phyloP scores from a whole-genome alignment of 1,140 invertebrate genomes.

The Brachionus rotundiformis region DNA sequence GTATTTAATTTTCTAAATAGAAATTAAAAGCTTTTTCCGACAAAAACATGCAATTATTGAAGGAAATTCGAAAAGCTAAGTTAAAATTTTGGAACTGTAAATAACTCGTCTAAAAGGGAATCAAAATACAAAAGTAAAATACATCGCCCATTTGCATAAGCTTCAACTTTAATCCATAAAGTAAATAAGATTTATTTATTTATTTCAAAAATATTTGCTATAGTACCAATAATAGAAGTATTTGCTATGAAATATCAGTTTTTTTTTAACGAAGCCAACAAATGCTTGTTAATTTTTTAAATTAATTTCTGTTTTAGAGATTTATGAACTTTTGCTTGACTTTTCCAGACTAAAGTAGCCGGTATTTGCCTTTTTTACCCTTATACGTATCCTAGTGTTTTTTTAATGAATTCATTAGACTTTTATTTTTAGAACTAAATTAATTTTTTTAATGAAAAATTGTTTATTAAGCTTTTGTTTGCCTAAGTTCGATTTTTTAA shows the following conservation, averaged over 20 bases:
- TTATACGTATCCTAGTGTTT: background rate
- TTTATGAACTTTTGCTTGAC: slow-evolving; percentile 12
- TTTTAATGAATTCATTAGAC: background rate
- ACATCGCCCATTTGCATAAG: slow-evolving; percentile 1
- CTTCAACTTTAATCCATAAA: slow-evolving; percentile 2
- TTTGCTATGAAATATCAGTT: slow-evolving; percentile 3
- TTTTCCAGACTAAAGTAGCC: background rate
- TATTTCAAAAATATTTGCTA: slow-evolving; percentile 9
- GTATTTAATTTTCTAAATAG: background rate
- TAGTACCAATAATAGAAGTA: slow-evolving; percentile 13
- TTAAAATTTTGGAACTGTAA: background rate
- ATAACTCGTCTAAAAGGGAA: background rate
- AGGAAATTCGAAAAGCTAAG: slow-evolving; percentile 1
- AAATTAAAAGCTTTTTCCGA: background rate
- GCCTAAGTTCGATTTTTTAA: background rate
- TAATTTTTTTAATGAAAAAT: background rate
- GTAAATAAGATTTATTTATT: slow-evolving; percentile 15
- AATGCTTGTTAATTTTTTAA: slow-evolving; percentile 8
- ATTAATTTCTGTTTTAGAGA: background rate
- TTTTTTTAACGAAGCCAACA: background rate
- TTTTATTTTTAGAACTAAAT: background rate
- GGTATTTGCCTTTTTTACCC: background rate
- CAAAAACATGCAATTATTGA: slow-evolving; percentile 3
- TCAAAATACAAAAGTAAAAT: background rate
- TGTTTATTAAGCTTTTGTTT: slow-evolving; percentile 10